Evolutionary conservation across 1,140 invertebrate species (phyloP), one percentile per base, ranked within the genome.

Genomic region (Neoseiulus cucumeris): DNA sequence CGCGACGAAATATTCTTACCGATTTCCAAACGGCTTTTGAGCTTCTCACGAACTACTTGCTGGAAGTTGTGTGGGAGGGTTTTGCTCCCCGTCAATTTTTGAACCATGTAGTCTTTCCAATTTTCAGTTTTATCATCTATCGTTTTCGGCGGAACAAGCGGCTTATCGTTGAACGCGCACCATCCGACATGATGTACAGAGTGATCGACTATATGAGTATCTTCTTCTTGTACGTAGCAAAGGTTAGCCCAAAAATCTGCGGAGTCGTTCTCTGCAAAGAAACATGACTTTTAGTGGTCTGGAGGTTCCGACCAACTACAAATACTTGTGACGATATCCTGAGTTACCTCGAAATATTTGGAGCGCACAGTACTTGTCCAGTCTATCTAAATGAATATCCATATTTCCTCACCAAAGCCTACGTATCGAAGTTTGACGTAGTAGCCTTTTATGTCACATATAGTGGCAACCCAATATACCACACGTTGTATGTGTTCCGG

Each of bases 201-300:
- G 33, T 59, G 51, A 59, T 59, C 51, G 9, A 59, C 51, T 1
- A 59, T 17, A 33, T 70, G 64, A 72, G 89, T 85, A 65, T 88
- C 86, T 55, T 87, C 88, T 14, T 18, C 51, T 25, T 59, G 51
- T n/a, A 59, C 51, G 51, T 59, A 59, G 76, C 90, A 92, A 25
- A 97, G 78, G 72, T 91, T 93, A 0, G 95, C 84, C 91, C 91
- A 97, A 76, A 95, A 95, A 76, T 96, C 92, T 75, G 89, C 87
- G 7, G 84, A 83, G 76, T 93, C 89, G 70, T 82, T 82, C 0
- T 87, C 51, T 59, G 51, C 4, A 9, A 39, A 39, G 33, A 39
- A n/a, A n/a, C n/a, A n/a, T n/a, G n/a, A n/a, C n/a, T n/a, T n/a
- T n/a, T n/a, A n/a, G n/a, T n/a, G n/a, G n/a, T n/a, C n/a, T n/a